phyloP scores from a whole-genome alignment of 2,888 invertebrate genomes.

The Hemaris fuciformis region DNA sequence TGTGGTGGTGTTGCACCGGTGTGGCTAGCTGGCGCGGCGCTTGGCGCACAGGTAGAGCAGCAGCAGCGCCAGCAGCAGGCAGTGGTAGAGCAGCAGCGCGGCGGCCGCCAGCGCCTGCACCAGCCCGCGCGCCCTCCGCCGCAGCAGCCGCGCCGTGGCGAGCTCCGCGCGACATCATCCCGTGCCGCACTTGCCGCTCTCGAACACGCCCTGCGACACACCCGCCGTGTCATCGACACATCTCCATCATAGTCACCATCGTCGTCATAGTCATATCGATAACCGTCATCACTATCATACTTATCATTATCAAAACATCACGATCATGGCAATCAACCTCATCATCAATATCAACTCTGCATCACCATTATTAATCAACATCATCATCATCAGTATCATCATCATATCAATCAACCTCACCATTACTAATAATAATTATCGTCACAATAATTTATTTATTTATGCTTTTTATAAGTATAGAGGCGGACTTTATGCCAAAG shows the following conservation, averaged over 20 bases:
- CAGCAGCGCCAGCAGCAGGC: constrained; percentile 36
- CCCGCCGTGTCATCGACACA: background rate
- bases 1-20: background rate
- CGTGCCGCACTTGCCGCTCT: constrained; percentile 93
- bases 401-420: no score
- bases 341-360: no score
- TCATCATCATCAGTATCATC: no score
- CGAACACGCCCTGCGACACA: constrained; percentile 85
- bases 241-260: background rate
- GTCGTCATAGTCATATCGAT: no score
- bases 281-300: no score
- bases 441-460: no score
- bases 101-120: constrained; percentile 35
- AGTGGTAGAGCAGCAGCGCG: constrained; percentile 33
- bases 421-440: no score
- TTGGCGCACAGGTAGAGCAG: constrained; percentile 17
- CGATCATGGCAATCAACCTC: no score
- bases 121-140: constrained; percentile 34
- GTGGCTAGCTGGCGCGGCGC: constrained; percentile 17
- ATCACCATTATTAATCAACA: no score
- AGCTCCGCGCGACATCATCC: constrained; percentile 78
- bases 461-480: no score
- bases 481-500: no score
- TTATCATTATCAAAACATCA: no score
- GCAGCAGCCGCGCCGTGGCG: constrained; percentile 50